Conservation (phyloP, 2,888 invertebrate species). For the Lasioglossum figueresi region DNA sequence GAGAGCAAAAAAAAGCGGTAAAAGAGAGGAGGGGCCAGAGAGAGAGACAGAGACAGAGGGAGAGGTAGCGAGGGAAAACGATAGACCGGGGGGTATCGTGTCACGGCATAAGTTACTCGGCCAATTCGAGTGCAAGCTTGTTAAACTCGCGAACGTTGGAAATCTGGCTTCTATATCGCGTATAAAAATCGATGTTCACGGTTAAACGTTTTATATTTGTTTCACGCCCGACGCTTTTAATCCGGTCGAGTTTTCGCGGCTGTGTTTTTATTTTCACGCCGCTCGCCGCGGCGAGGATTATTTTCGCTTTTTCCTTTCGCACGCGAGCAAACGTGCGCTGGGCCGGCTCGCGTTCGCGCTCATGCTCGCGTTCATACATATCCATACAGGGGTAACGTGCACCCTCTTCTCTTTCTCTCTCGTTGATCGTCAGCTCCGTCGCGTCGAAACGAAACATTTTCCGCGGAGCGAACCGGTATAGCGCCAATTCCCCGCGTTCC, state of each 20-base stretch:
- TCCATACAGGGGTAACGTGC: not conserved
- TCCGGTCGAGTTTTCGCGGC: constrained; percentile 56
- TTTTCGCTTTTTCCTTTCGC: constrained; percentile 21
- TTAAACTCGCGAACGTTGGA: constrained; percentile 56
- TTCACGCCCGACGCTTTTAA: constrained; percentile 60
- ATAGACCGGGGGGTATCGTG: constrained; percentile 37
- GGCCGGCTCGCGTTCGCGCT: not conserved
- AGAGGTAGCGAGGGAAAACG: not conserved
- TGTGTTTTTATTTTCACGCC: constrained; percentile 60
- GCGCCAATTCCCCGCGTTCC: not conserved
- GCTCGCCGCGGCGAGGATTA: constrained; percentile 37
- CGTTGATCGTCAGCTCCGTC: constrained; percentile 23
- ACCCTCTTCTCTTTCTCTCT: not conserved
- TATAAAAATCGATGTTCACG: constrained; percentile 60
- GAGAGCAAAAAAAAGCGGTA: constrained; percentile 6
- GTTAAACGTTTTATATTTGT: constrained; percentile 62
- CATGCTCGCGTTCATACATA: constrained; percentile 1
- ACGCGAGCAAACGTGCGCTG: constrained; percentile 1
- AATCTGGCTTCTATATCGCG: constrained; percentile 54
- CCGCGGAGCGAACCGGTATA: constrained; percentile 17
- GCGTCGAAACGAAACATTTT: constrained; percentile 37
- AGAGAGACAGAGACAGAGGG: not conserved
- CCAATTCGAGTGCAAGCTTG: constrained; percentile 52
- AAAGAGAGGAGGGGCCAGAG: not conserved
- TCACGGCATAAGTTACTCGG: constrained; percentile 43